These are phyloP conservation scores for Heliconius himera DNA, from an alignment of 1,140 invertebrate species.

Conservation along the genomic window DNA sequence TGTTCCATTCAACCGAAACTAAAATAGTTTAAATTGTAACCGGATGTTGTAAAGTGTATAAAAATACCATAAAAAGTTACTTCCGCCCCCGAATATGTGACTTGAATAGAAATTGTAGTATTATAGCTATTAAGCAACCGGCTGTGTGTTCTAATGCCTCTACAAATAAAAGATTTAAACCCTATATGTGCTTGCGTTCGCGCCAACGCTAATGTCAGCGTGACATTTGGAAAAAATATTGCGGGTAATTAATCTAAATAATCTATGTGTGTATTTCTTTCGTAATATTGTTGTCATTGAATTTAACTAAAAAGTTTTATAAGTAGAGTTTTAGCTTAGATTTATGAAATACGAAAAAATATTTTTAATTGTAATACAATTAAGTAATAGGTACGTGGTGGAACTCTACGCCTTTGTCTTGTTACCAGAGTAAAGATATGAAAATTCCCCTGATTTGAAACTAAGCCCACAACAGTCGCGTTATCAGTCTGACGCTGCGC, in stretches of 20 bases:
- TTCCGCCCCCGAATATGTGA: slow-evolving; percentile 43
- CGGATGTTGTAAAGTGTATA: slow-evolving; percentile 45
- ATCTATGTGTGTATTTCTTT: slow-evolving; percentile 14
- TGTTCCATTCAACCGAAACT: slow-evolving; percentile 24
- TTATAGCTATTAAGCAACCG: slow-evolving; percentile 36
- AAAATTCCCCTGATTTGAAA: no score
- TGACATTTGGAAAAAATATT: slow-evolving; percentile 41
- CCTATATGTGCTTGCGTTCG: slow-evolving; percentile 42
- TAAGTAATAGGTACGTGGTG: no score
- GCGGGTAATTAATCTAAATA: slow-evolving; percentile 33
- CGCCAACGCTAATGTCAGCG: slow-evolving; percentile 42
- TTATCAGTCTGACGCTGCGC: no score
- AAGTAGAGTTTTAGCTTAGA: neutral
- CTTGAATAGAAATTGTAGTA: slow-evolving; percentile 47
- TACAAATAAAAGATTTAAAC: slow-evolving; percentile 41
- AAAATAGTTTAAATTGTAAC: slow-evolving; percentile 29
- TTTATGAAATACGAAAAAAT: no score
- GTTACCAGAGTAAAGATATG: no score
- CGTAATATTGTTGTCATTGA: neutral
- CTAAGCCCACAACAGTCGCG: no score
- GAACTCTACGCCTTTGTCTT: no score
- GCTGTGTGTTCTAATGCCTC: slow-evolving; percentile 28
- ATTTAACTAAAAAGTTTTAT: neutral
- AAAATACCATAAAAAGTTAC: slow-evolving; percentile 23
- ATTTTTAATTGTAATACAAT: no score